These are phyloP conservation scores for Microcebus jonahi DNA, from an alignment of 2,113 vertebrate species.

Conservation along the genomic window DNA sequence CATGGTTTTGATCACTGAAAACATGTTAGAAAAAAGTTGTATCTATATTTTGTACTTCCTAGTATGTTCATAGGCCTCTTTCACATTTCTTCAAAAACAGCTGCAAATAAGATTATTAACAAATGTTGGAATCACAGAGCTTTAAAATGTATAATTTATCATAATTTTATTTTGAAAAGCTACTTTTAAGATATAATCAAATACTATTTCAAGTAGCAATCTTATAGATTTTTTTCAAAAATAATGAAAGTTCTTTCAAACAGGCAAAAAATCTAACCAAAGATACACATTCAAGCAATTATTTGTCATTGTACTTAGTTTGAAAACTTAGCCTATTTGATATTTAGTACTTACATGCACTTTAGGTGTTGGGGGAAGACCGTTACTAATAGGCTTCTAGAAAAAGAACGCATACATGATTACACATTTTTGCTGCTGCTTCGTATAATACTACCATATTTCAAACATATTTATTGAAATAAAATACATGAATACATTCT, in stretches of 20 bases:
- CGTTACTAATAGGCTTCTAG: slow-evolving; percentile 97
- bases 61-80: background rate
- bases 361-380: slow-evolving; percentile 98
- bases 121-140: slow-evolving; percentile 4
- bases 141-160: slow-evolving; percentile 15
- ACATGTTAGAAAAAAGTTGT: background rate
- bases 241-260: background rate
- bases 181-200: slow-evolving; percentile 15
- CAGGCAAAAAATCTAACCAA: background rate
- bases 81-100: slow-evolving; percentile 20
- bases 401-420: slow-evolving; percentile 74
- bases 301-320: background rate
- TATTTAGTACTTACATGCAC: slow-evolving; percentile 94
- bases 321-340: slow-evolving; percentile 17
- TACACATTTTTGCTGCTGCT: background rate
- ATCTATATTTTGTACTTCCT: slow-evolving; percentile 4
- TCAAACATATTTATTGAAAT: slow-evolving; percentile 29
- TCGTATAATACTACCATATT: background rate
- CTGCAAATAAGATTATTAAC: background rate
- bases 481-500: slow-evolving; percentile 2
- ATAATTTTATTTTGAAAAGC: slow-evolving; percentile 41
- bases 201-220: slow-evolving; percentile 28
- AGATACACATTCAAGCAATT: background rate
- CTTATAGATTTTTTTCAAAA: background rate
- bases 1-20: background rate